These are phyloP conservation scores for Montipora cactus DNA, from an alignment of 64 coral and sea anemone species.

Conservation along the genomic window DNA sequence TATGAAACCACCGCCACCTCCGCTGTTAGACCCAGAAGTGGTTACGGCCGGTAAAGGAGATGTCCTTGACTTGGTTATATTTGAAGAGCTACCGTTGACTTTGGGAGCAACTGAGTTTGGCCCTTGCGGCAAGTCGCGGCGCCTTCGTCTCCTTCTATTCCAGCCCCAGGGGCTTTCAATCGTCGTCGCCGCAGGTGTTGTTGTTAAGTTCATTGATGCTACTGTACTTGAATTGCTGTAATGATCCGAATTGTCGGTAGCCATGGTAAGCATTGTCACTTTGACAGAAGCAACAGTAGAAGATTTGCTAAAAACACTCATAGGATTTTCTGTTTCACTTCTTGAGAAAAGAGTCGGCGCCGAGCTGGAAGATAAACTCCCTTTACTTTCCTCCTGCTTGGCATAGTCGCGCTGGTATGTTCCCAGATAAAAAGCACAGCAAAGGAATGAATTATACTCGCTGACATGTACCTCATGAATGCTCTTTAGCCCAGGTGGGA, in stretches of 20 bases:
- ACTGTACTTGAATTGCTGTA: background rate
- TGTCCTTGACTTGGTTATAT: background rate
- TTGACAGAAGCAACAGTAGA: slow-evolving; percentile 4
- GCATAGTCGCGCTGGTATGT: slow-evolving; percentile 27
- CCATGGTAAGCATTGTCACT: background rate
- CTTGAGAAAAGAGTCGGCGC: background rate
- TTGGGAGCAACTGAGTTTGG: slow-evolving; percentile 13
- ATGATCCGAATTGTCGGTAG: background rate
- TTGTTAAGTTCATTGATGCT: background rate
- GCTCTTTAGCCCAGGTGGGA: slow-evolving; percentile 69
- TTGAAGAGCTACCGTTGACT: slow-evolving; percentile 25
- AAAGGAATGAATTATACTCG: slow-evolving; percentile 83
- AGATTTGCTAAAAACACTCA: slow-evolving; percentile 5
- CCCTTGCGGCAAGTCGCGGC: background rate
- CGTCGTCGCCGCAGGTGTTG: background rate
- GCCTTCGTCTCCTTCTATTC: background rate
- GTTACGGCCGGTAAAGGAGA: background rate
- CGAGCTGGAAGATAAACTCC: background rate
- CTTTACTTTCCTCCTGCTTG: background rate
- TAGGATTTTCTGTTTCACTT: background rate
- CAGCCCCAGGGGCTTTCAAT: background rate
- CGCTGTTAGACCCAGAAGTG: background rate
- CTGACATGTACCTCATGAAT: slow-evolving; percentile 71
- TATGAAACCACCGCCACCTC: background rate
- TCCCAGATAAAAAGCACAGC: slow-evolving; percentile 72